These are phyloP conservation scores for Petrophora chlorosata DNA, from an alignment of 2,888 invertebrate genomes.

Conservation along the genomic window DNA sequence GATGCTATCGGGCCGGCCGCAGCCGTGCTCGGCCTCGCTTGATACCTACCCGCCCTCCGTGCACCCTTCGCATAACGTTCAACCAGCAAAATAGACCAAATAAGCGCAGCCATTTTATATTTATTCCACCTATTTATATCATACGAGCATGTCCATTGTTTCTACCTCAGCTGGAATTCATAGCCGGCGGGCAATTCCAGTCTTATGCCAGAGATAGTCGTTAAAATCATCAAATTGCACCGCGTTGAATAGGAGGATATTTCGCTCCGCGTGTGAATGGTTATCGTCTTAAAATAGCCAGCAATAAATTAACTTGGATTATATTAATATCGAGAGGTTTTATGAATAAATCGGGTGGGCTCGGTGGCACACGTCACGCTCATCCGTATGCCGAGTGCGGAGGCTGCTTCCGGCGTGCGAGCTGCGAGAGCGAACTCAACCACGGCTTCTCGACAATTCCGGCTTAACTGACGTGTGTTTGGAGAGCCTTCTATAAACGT, in stretches of 20 bases:
- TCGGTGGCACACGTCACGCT: slow-evolving; percentile 64
- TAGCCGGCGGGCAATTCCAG: slow-evolving; percentile 66
- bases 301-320: slow-evolving; percentile 51
- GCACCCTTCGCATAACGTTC: slow-evolving; percentile 76
- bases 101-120: slow-evolving; percentile 69
- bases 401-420: slow-evolving; percentile 70
- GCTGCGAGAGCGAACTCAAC: slow-evolving; percentile 46
- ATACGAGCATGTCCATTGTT: slow-evolving; percentile 72
- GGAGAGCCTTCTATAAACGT: slow-evolving; percentile 3
- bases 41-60: slow-evolving; percentile 72
- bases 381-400: slow-evolving; percentile 76
- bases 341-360: slow-evolving; percentile 44
- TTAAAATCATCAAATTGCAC: slow-evolving; percentile 60
- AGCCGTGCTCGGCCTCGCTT: slow-evolving; percentile 63
- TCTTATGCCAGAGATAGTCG: slow-evolving; percentile 53
- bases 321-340: slow-evolving; percentile 42
- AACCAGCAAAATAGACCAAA: slow-evolving; percentile 76
- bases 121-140: slow-evolving; percentile 78
- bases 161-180: slow-evolving; percentile 68
- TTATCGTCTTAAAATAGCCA: slow-evolving; percentile 14
- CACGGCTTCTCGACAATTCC: slow-evolving; percentile 48
- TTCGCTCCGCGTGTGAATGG: slow-evolving; percentile 17
- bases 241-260: slow-evolving; percentile 21
- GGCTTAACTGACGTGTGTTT: too few relatives aligned
- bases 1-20: slow-evolving; percentile 70